Percentiles rank a stretch among this genome's conserved stretches.
Evolutionary conservation across 2,888 invertebrate species (phyloP).

Genomic region (Caenorhabditis drosophilae): DNA sequence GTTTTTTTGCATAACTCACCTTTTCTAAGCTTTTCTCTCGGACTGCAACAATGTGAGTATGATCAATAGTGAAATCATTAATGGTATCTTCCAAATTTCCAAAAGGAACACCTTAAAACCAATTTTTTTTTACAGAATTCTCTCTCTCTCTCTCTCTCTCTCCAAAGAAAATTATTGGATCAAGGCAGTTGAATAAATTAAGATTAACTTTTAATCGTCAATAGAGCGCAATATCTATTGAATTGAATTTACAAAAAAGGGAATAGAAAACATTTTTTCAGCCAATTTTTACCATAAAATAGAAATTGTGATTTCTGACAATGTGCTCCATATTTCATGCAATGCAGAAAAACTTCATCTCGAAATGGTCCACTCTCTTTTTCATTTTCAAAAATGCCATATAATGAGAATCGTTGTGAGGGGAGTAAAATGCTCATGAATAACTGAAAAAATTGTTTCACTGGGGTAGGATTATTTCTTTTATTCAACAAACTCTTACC

Average conservation of each 20-base stretch:
- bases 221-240: too few species aligned
- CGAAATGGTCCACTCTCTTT: constrained; percentile 25
- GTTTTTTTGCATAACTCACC: not conserved
- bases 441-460: not conserved
- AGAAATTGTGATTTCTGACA: constrained; percentile 35
- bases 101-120: constrained; percentile 7
- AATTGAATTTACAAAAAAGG: too few species aligned
- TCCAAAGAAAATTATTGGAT: too few species aligned
- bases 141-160: too few species aligned
- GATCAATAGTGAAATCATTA: constrained; percentile 6
- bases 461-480: not conserved
- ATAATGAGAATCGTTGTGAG: not conserved
- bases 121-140: not conserved
- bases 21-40: constrained; percentile 1
- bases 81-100: constrained; percentile 5
- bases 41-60: constrained; percentile 12
- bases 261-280: too few species aligned
- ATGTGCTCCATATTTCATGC: constrained; percentile 27
- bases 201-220: too few species aligned
- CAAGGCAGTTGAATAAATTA: too few species aligned
- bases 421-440: not conserved
- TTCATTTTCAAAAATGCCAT: too few species aligned
- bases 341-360: constrained; percentile 28
- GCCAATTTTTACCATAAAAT: constrained; percentile 7
- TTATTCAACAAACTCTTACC: constrained; percentile 4